Conservation (phyloP, 2,113 vertebrate genomes). For the Anas platyrhynchos region DNA sequence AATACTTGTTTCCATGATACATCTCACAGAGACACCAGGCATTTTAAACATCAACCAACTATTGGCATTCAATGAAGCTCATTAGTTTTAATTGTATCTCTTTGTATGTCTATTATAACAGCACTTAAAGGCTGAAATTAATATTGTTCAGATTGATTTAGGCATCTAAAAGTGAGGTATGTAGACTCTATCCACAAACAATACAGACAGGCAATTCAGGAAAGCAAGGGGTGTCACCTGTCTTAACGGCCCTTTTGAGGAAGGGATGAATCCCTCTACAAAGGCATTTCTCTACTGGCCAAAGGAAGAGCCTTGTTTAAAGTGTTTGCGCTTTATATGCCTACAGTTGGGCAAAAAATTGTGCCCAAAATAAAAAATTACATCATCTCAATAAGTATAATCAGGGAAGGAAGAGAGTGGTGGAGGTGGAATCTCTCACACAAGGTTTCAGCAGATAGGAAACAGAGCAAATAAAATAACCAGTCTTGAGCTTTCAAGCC, state of each 20-base stretch:
- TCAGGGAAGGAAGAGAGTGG: not conserved
- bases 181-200: not conserved
- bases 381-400: not conserved
- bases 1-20: slow-evolving; percentile 9
- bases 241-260: not conserved
- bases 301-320: not conserved
- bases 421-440: not conserved
- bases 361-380: not conserved
- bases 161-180: not conserved
- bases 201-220: not conserved
- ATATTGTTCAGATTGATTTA: slow-evolving; percentile 7
- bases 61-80: not conserved
- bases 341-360: not conserved
- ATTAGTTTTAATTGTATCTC: slow-evolving; percentile 33
- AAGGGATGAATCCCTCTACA: not conserved
- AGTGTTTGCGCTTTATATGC: not conserved
- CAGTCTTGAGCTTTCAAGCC: not conserved
- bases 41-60: not conserved
- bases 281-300: not conserved
- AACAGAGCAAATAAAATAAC: not conserved
- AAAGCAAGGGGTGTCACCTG: not conserved
- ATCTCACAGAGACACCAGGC: not conserved
- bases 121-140: slow-evolving; percentile 3
- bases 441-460: not conserved
- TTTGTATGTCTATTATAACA: not conserved